Percentiles rank a stretch among this genome's conserved stretches.
These are phyloP conservation scores for Atherinomorus stipes DNA, from an alignment of 2,113 vertebrate species.

Conservation along the genomic window DNA sequence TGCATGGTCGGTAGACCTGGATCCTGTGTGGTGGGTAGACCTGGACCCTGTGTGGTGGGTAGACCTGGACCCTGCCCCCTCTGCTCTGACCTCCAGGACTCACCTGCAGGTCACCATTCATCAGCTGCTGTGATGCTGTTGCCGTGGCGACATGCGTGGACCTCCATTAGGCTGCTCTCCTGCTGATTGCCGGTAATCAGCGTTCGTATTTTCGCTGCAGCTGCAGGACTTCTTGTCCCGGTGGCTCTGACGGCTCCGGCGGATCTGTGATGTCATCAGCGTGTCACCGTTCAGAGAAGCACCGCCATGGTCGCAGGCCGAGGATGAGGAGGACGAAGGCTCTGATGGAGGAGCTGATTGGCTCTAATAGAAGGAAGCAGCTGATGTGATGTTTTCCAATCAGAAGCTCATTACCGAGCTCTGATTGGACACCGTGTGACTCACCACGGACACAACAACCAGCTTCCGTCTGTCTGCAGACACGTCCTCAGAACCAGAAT, in stretches of 20 bases:
- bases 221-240: neutral
- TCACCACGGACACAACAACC: no score
- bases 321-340: conserved; percentile 1
- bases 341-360: conserved; percentile 20
- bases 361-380: conserved; percentile 26
- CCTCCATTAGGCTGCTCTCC: conserved; percentile 17
- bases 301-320: neutral
- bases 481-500: no score
- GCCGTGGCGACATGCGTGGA: no score
- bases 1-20: no score
- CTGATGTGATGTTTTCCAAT: conserved; percentile 46
- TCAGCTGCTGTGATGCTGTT: no score
- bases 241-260: conserved; percentile 19
- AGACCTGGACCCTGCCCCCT: no score
- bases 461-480: no score
- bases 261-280: conserved; percentile 35
- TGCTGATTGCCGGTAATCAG: conserved; percentile 38
- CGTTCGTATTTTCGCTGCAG: neutral
- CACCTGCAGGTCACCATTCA: no score
- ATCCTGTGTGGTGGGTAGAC: no score
- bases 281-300: conserved; percentile 33
- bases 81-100: no score
- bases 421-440: neutral
- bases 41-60: no score
- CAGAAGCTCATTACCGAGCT: conserved; percentile 12